Evolutionary conservation across 1,140 invertebrate species (phyloP).

Genomic region (Phenacoccus solenopsis): DNA sequence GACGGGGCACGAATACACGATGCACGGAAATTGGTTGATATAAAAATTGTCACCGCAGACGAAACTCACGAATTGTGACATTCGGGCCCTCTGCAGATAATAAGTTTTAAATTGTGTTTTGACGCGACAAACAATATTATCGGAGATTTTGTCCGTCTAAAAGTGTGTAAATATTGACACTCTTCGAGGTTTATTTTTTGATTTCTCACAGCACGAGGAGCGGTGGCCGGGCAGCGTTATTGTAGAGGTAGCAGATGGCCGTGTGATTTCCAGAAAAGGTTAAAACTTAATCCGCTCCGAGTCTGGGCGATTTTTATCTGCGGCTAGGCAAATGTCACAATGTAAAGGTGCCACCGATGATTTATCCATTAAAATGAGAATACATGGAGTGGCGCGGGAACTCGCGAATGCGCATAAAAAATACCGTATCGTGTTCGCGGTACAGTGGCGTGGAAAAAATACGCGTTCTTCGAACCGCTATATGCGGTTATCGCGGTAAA

Average conservation of each 20-base stretch:
- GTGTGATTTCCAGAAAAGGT: background rate
- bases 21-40: too few relatives aligned
- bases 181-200: background rate
- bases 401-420: background rate
- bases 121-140: constrained; percentile 1
- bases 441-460: background rate
- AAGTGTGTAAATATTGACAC: background rate
- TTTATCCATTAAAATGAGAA: background rate
- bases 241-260: too few relatives aligned
- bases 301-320: background rate
- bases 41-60: background rate
- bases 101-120: background rate
- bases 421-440: background rate
- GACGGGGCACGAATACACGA: too few relatives aligned
- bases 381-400: background rate
- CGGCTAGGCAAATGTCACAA: background rate
- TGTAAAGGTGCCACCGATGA: background rate
- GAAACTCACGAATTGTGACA: background rate
- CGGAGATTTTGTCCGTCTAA: background rate
- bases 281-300: background rate
- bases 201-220: background rate
- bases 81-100: background rate
- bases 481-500: background rate
- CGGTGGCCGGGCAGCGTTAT: background rate
- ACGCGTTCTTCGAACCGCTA: background rate